Conservation (phyloP, 2,113 vertebrate genomes). For the Isichthys henryi region DNA sequence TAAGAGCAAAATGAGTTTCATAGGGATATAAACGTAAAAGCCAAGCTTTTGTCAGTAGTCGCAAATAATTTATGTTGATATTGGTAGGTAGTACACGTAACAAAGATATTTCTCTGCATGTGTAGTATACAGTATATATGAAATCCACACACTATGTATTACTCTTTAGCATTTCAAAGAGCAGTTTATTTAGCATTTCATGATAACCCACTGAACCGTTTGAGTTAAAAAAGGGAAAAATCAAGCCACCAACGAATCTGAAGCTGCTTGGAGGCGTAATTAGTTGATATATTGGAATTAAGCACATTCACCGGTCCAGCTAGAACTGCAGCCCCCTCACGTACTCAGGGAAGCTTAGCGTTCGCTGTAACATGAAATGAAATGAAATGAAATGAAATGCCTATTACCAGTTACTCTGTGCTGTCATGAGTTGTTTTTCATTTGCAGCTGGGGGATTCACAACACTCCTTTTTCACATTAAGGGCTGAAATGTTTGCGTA, state of each 20-base stretch:
- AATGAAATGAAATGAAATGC: not conserved
- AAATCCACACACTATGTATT: not conserved
- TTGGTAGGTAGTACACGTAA: not conserved
- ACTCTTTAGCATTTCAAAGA: not conserved
- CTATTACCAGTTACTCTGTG: not conserved
- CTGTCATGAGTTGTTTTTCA: not conserved
- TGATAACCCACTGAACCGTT: not conserved
- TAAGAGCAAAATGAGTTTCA: not conserved
- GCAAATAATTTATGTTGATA: not conserved
- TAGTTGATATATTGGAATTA: not conserved
- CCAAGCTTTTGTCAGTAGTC: not conserved
- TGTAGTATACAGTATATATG: not conserved
- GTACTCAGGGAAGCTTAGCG: not conserved
- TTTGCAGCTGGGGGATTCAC: not conserved
- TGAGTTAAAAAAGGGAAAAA: not conserved
- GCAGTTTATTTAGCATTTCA: not conserved
- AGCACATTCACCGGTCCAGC: not conserved
- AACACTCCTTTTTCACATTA: not conserved
- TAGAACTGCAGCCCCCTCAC: not conserved
- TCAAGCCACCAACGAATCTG: not conserved
- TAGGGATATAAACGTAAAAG: not conserved
- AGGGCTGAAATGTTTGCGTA: not conserved
- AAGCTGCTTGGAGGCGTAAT: not conserved
- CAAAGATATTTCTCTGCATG: not conserved
- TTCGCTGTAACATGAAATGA: not conserved